Evolutionary conservation across 1,140 invertebrate genomes (phyloP), one percentile per base, ranked within the genome.

Genomic region (Cheumatopsyche charites): DNA sequence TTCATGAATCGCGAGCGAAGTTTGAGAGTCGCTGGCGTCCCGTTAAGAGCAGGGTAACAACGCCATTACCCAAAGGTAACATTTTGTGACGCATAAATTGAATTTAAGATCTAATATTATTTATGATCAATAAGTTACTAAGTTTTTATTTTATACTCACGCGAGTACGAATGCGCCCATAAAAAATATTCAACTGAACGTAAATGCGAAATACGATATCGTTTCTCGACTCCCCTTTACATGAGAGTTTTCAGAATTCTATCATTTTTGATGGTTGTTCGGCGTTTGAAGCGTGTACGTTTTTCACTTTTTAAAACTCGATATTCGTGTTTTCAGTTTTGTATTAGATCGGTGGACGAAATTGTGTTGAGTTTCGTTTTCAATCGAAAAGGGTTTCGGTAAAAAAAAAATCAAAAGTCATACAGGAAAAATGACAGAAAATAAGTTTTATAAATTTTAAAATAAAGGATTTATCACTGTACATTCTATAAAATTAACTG

Each of bases 21-120:
- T 66, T 66, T 66, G 63, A 47, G 21, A 47, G 25, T 7, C 63
- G 63, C 42, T 42, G 42, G 42, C 9, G 19, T 58, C 21, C 43
- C 43, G 2, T 41, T 21, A 47, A 21, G 41, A 66, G 63, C 17
- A 29, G 66, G 25, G 25, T 23, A 15, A 2, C 47, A 41, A 47
- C n/a, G 41, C 66, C 66, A 68, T 68, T 68, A 68, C 66, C 66
- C 66, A 68, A 68, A 68, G 66, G 66, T 68, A 68, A 68, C 66
- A 68, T 68, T 68, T 68, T 68, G 66, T 25, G 66, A 68, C 66
- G 43, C 66, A 68, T 68, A 68, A 68, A 68, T 68, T 68, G 66
- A 68, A 68, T 68, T 68, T 68, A 68, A 68, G 66, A 68, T 52
- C 47, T 68, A 68, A 68, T 68, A 68, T 68, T 68, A 68, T 68